Base-by-base conservation (phyloP, 2,797 vertebrate genomes). In the Apodemus agrarius region DNA sequence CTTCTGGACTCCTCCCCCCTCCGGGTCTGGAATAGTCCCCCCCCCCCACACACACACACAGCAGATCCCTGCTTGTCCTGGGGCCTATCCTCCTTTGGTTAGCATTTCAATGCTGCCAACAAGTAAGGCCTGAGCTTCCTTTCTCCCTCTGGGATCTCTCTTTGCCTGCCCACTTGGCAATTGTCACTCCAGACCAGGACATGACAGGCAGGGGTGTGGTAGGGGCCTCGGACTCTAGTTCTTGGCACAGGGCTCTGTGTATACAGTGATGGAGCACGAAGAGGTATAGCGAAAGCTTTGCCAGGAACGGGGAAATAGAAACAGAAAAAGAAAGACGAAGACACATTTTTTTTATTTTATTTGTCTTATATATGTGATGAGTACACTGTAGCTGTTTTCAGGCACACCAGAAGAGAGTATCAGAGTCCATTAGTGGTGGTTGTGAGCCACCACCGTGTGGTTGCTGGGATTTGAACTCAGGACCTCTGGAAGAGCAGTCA, bases 51-150 rank as follows among this genome's bases (percentile, higher is more conserved):
- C 49, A 52, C 49, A 79, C 13, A 46, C 92, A 72, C 26, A 92
- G 89, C 97, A 93, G 96, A 97, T 97, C 95, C 84, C 93, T 96
- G 83, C 96, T 96, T 96, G 96, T 96, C 74, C 89, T 69, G 46
- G 92, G 88, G 89, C 93, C 85, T 97, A 82, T 89, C 83, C 57
- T 94, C 90, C 93, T 90, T 87, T 63, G 88, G 61, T 87, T 96
- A 96, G 94, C 49, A 65, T 95, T 83, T 91, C 90, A 89, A 34
- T 95, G 89, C 93, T 93, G 94, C 97, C 94, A 95, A 79, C 63
- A 90, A 61, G 75, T 87, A 89, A 96, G 61, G 37, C 88, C 91
- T 31, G n/a, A 67, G 59, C 46, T 90, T 95, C 52, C 29, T 22
- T 96, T 54, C 82, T 88, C 61, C 74, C 72, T 76, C 19, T 90